Percentiles rank a stretch among this genome's conserved stretches.
These are phyloP conservation scores for Drusus annulatus DNA, from an alignment of 1,140 invertebrate genomes.

Conservation along the genomic window DNA sequence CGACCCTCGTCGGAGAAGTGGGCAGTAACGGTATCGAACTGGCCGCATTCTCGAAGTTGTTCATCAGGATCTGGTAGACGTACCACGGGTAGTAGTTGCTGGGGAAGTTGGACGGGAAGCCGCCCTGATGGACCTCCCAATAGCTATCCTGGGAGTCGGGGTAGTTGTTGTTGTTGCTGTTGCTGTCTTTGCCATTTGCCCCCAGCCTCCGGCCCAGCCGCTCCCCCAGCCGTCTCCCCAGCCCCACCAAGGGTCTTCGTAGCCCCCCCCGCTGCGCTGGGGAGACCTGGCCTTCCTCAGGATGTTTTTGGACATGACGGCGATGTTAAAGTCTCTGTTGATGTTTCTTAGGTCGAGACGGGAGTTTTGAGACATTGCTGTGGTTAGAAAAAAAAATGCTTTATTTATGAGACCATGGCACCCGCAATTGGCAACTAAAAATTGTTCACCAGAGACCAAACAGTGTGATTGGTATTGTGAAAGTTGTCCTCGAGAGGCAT, in stretches of 20 bases:
- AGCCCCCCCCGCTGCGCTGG: neutral
- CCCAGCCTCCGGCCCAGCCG: neutral
- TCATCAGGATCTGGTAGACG: neutral
- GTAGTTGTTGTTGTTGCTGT: neutral
- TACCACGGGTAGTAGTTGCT: constrained; percentile 3
- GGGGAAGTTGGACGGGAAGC: neutral
- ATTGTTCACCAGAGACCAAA: too few species aligned
- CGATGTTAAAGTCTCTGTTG: too few species aligned
- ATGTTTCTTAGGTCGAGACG: too few species aligned
- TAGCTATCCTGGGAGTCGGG: neutral
- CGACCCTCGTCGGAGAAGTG: too few species aligned
- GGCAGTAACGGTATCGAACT: neutral
- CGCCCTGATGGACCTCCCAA: neutral
- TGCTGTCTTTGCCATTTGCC: neutral
- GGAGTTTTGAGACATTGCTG: too few species aligned
- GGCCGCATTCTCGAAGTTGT: neutral
- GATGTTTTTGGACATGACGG: neutral
- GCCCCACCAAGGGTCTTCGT: neutral
- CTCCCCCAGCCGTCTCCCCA: neutral
- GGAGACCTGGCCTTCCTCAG: neutral
- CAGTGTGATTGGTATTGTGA: too few species aligned
- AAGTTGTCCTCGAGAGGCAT: too few species aligned
- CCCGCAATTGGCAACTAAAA: too few species aligned
- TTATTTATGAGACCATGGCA: too few species aligned
- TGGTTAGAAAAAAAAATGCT: too few species aligned